A percentile compares a stretch with the other conserved stretches of the same genome.
phyloP scores from a whole-genome alignment of 92 coral and sea anemone species.

The Actinernus sp. region DNA sequence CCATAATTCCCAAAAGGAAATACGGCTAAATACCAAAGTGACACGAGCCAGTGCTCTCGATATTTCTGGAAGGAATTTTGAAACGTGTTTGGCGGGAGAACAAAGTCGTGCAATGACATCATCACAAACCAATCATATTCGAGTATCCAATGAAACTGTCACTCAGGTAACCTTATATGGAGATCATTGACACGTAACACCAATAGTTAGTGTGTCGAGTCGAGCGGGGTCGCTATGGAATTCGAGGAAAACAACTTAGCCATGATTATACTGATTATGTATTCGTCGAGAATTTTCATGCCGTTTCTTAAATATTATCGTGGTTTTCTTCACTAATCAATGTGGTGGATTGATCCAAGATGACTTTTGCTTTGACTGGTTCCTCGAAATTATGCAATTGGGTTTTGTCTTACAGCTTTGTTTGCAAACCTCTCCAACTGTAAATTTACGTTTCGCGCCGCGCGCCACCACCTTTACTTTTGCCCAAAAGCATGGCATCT shows the following conservation, averaged over 20 bases:
- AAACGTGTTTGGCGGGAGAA: constrained; percentile 72
- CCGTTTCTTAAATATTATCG: constrained; percentile 2
- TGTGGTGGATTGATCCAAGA: neutral
- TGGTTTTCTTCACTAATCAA: neutral
- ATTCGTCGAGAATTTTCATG: constrained; percentile 20
- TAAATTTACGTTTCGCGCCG: neutral
- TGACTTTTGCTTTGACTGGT: neutral
- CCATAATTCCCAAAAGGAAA: constrained; percentile 65
- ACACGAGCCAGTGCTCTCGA: no score
- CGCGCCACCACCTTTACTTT: neutral
- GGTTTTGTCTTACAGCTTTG: neutral
- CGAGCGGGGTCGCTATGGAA: constrained; percentile 76
- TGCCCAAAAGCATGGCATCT: constrained; percentile 65
- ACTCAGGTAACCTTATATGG: constrained; percentile 70
- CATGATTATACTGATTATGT: constrained; percentile 1
- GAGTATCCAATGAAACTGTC: constrained; percentile 25
- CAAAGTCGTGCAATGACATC: constrained; percentile 69
- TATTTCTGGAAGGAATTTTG: constrained; percentile 66
- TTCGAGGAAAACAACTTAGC: constrained; percentile 1
- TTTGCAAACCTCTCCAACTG: neutral
- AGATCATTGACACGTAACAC: constrained; percentile 17
- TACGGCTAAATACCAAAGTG: constrained; percentile 15
- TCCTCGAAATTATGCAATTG: neutral
- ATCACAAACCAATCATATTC: constrained; percentile 72
- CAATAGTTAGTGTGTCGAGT: constrained; percentile 33